These are phyloP conservation scores for Varecia variegata DNA, from an alignment of 2,797 vertebrate species.

Conservation along the genomic window DNA sequence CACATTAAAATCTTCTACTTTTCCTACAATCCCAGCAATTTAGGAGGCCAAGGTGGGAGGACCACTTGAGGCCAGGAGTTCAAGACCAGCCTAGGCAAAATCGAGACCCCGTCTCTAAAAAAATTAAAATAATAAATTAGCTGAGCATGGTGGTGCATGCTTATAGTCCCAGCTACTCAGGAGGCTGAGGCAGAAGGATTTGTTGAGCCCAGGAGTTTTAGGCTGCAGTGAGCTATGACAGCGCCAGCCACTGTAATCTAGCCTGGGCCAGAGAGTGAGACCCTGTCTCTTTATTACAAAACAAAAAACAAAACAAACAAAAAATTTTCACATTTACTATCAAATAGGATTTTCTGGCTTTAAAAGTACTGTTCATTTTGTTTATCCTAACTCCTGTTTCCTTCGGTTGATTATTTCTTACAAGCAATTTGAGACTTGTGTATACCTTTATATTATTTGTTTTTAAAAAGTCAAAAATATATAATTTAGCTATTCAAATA, in stretches of 20 bases:
- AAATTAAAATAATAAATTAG: background rate
- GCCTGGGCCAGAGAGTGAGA: background rate
- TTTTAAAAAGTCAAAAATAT: background rate
- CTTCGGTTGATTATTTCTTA: background rate
- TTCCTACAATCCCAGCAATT: background rate
- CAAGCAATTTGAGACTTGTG: background rate
- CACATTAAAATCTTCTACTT: background rate
- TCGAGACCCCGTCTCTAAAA: background rate
- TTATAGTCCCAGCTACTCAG: background rate
- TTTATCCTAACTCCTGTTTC: background rate
- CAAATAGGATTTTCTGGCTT: background rate
- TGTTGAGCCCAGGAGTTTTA: background rate
- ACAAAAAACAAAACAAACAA: too few relatives aligned
- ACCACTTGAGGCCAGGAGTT: background rate
- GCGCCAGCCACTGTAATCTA: background rate
- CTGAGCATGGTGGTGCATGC: background rate
- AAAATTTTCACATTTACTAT: background rate
- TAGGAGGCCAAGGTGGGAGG: background rate
- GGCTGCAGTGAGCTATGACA: background rate
- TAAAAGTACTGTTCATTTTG: background rate
- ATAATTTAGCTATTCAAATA: background rate
- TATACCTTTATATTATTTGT: background rate
- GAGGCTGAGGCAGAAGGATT: background rate
- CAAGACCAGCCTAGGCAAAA: background rate
- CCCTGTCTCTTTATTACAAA: background rate